Evolutionary conservation across 2,888 invertebrate genomes (phyloP), one percentile per base, ranked within the genome.

Genomic region (Noctua comes): DNA sequence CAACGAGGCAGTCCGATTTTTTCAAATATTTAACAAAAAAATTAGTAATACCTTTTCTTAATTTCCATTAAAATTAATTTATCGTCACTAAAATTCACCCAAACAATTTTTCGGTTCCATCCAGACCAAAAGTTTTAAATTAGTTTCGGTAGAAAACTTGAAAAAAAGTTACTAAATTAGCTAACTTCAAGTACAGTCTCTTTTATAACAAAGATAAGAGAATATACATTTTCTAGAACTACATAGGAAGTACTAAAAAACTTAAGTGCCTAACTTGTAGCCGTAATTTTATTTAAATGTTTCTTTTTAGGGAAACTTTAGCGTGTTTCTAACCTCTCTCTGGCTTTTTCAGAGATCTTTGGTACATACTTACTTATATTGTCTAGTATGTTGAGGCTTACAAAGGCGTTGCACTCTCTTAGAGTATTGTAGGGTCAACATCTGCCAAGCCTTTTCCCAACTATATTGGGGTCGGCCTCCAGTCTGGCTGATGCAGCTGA

Each of bases 151-250:
- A 75, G 70, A 21, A 76, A 82, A 86, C 78, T 78, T 81, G 69
- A 82, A 84, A 86, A 84, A 82, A 86, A 80, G 54, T 84, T 86
- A 62, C 66, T 73, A 85, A 88, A 88, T 88, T 86, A 80, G 73
- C 73, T 73, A 83, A 88, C 77, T 88, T 88, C 68, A 31, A 64
- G 82, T 80, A 76, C 73, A 85, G 79, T 74, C 77, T 88, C 79
- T 68, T 85, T 82, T 81, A 74, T 79, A 85, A 80, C 68, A 71
- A 24, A 84, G 87, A 88, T 85, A 85, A 88, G 78, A 76, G 74
- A 77, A 81, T 82, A 74, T 83, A 88, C 72, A 81, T 80, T 86
- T 88, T 79, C 64, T 36, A 77, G 80, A 73, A 72, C 73, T 82
- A 81, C 77, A 79, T 73, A 74, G 84, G 77, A 78, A 84, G 51